Evolutionary conservation across 2,113 vertebrate species (phyloP).

Genomic region (Albula glossodonta): DNA sequence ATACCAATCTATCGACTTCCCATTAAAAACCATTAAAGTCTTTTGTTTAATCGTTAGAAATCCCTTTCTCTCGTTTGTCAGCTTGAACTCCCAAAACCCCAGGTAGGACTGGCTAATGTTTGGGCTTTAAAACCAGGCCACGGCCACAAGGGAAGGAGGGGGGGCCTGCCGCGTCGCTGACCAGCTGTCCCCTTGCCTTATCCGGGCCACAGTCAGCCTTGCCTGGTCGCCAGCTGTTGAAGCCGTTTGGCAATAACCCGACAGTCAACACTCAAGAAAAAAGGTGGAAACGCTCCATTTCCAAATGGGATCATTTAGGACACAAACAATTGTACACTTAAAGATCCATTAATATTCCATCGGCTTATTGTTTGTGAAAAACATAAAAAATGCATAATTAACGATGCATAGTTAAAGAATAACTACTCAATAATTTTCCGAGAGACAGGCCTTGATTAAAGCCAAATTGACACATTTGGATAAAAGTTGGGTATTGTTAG

Average conservation of each 20-base stretch:
- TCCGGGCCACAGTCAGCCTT: conserved; percentile 54
- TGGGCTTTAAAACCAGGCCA: conserved; percentile 2
- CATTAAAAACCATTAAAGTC: conserved; percentile 39
- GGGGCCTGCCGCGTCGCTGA: conserved; percentile 55
- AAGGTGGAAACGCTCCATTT: conserved; percentile 55
- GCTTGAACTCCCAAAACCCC: conserved; percentile 27
- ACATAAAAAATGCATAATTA: conserved; percentile 24
- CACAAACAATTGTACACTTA: conserved; percentile 61
- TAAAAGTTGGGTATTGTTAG: too few relatives aligned
- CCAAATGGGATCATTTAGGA: conserved; percentile 63
- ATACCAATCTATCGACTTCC: conserved; percentile 36
- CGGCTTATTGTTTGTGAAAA: conserved; percentile 34
- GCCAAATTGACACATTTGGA: too few relatives aligned
- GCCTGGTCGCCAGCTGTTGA: conserved; percentile 76
- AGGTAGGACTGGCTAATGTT: conserved; percentile 24
- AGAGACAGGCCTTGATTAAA: too few relatives aligned
- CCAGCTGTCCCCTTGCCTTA: conserved; percentile 74
- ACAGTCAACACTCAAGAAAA: conserved; percentile 53
- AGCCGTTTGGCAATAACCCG: conserved; percentile 54
- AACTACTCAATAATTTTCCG: too few relatives aligned
- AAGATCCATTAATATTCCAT: conserved; percentile 66
- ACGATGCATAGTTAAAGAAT: background rate
- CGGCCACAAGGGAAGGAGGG: conserved; percentile 2
- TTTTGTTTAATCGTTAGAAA: conserved; percentile 36
- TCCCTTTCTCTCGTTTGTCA: conserved; percentile 17